Evolutionary conservation across 2,888 invertebrate genomes (phyloP).

Genomic region (Piscicola geometra): DNA sequence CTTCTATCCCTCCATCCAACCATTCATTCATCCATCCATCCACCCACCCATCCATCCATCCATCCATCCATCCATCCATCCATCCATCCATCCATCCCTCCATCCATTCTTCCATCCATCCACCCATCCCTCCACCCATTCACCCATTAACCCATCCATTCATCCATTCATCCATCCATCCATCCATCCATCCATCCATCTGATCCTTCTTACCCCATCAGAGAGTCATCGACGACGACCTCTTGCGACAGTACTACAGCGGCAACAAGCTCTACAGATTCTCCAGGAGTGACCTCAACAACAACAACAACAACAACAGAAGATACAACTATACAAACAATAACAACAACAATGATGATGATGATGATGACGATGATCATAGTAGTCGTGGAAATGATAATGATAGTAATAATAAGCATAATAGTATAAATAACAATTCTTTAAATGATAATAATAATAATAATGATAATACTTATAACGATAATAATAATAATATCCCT

Average conservation of each 20-base stretch:
- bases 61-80: no score
- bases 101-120: no score
- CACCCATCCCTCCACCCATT: no score
- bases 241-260: slow-evolving; percentile 5
- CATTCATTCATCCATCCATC: no score
- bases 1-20: no score
- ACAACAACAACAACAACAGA: neutral
- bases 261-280: slow-evolving; percentile 2
- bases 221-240: neutral
- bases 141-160: no score
- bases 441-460: neutral
- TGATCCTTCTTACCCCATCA: neutral
- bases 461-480: slow-evolving; percentile 23
- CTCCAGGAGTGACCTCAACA: neutral
- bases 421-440: neutral
- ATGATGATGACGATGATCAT: neutral
- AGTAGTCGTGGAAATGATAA: neutral
- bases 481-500: slow-evolving; percentile 22
- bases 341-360: neutral
- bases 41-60: no score
- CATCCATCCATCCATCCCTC: no score
- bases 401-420: slow-evolving; percentile 24
- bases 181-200: no score
- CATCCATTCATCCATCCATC: no score
- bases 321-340: neutral